Conservation (phyloP, 2,113 vertebrate genomes). For the Pseudolaguvia tuberculata region DNA sequence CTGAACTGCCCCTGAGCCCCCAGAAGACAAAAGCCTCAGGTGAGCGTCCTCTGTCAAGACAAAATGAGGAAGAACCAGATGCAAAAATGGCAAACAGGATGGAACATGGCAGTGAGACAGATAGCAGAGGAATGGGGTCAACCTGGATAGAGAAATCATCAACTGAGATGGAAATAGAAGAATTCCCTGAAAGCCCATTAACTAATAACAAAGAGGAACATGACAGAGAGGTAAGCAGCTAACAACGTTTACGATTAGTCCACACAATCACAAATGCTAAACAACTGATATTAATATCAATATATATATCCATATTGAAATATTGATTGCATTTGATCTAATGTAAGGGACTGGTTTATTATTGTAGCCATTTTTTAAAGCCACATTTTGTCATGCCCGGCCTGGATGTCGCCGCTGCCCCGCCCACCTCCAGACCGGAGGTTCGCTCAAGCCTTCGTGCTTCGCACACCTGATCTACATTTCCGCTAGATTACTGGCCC, state of each 20-base stretch:
- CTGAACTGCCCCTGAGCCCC: conserved; percentile 57
- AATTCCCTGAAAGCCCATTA: conserved; percentile 39
- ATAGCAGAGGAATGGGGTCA: conserved; percentile 32
- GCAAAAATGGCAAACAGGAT: conserved; percentile 52
- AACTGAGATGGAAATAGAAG: conserved; percentile 44
- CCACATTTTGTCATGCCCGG: too few relatives aligned
- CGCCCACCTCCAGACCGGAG: too few relatives aligned
- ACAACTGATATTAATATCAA: too few relatives aligned
- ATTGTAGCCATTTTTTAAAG: too few relatives aligned
- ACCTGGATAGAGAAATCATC: conserved; percentile 45
- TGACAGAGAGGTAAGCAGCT: conserved; percentile 62
- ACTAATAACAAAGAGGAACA: conserved; percentile 44
- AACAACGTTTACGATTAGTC: background rate
- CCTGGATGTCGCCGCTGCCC: too few relatives aligned
- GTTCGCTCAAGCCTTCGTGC: too few relatives aligned
- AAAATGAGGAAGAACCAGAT: conserved; percentile 33
- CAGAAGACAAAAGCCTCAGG: conserved; percentile 67
- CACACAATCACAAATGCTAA: too few relatives aligned
- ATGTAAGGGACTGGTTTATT: too few relatives aligned
- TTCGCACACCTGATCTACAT: too few relatives aligned
- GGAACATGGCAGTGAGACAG: conserved; percentile 34
- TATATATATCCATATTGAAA: too few relatives aligned
- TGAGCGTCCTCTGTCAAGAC: conserved; percentile 62
- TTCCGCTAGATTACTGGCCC: too few relatives aligned
- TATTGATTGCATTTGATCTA: too few relatives aligned